Evolutionary conservation across 1,140 invertebrate genomes (phyloP), one percentile per base, ranked within the genome.

Genomic region (Drosophila burlai): DNA sequence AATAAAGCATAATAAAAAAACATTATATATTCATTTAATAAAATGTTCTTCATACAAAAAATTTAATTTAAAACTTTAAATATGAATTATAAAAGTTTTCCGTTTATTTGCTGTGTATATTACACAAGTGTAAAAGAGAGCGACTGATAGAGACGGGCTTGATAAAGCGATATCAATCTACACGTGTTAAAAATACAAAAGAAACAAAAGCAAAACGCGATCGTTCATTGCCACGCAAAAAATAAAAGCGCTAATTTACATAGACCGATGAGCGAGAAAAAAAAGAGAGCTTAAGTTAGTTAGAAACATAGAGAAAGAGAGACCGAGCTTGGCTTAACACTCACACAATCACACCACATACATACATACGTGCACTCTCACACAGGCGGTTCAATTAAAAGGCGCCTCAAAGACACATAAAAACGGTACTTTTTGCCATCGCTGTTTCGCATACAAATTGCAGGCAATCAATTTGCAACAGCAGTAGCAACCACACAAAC

Each of bases 401-500:
- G 60, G 69, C 73, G 84, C 80, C 52, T 80, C 80, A 65, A 75
- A 76, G 67, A 68, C 62, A 74, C 43, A 68, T 55, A 59, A 52
- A 75, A 87, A 81, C 85, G 81, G 78, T 89, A 79, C 42, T 72
- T 81, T 83, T 54, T 64, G 71, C 34, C 49, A 71, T 60, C 58
- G 73, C 64, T 47, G 71, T 42, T 59, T 65, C 74, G 84, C 81
- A 89, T 89, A 66, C 62, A 90, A 84, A 89, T 89, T 79, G 84
- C 84, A 75, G 68, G 81, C 84, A 89, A 89, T 89, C 81, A 89
- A 83, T 89, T 89, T 67, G 60, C 63, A 52, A 40, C 66, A 67
- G 61, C 62, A 47, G 61, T 47, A 63, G 62, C 43, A 63, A 69
- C 42, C 60, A 52, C 46, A 77, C 43, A 67, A 67, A 54, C 43